Conservation (phyloP, 30 jellyfish, hydroid and myxozoan genomes). For the Pelagia noctiluca region DNA sequence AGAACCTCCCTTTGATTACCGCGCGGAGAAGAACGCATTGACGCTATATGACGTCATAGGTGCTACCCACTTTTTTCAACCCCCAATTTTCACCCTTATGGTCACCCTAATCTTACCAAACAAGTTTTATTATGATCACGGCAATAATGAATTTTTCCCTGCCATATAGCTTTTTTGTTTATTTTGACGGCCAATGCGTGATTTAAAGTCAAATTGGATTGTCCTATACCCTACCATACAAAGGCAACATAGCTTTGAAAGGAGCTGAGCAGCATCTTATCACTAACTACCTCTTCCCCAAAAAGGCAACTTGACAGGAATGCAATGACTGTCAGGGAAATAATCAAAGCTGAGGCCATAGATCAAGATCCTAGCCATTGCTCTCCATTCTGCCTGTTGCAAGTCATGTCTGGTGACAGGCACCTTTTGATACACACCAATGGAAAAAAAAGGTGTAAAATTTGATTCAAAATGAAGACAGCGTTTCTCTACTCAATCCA, state of each 20-base stretch:
- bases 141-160: too few species aligned
- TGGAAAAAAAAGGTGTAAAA: background rate
- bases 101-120: too few species aligned
- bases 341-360: background rate
- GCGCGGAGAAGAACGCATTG: too few species aligned
- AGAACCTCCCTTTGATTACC: too few species aligned
- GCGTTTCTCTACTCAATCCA: slow-evolving; percentile 26
- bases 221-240: too few species aligned
- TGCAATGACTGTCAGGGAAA: background rate
- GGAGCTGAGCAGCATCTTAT: slow-evolving; percentile 1
- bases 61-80: too few species aligned
- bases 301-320: background rate
- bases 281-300: slow-evolving; percentile 6
- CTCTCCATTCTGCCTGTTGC: slow-evolving; percentile 15
- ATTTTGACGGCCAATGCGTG: too few species aligned
- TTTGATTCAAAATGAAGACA: slow-evolving; percentile 14
- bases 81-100: too few species aligned
- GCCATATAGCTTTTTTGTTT: too few species aligned
- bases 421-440: slow-evolving; percentile 5
- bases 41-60: too few species aligned
- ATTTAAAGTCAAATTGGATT: too few species aligned
- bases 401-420: slow-evolving; percentile 16
- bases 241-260: slow-evolving; percentile 8
- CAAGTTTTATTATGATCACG: too few species aligned
- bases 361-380: slow-evolving; percentile 8